Conservation (phyloP, 2,113 vertebrate genomes). For the Lucifuga dentata region DNA sequence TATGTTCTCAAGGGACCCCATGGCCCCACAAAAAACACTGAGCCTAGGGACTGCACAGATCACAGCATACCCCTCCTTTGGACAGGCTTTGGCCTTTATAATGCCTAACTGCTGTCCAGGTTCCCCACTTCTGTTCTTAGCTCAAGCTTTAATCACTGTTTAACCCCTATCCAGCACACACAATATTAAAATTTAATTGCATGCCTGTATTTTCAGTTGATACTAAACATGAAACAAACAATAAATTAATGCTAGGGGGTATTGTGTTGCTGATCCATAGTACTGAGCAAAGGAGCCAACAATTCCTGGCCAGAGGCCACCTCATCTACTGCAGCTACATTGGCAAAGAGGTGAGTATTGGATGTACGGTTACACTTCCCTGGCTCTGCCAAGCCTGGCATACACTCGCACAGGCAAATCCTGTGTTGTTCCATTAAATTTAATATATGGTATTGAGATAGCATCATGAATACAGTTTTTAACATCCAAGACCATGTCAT, state of each 20-base stretch:
- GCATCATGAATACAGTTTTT: slow-evolving; percentile 40
- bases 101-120: too few relatives aligned
- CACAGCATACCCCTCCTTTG: background rate
- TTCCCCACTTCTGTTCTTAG: too few relatives aligned
- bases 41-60: slow-evolving; percentile 18
- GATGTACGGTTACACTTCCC: slow-evolving; percentile 51
- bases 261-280: slow-evolving; percentile 48
- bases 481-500: slow-evolving; percentile 40
- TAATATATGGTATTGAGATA: slow-evolving; percentile 27
- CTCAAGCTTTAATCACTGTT: background rate
- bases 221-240: slow-evolving; percentile 1
- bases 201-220: background rate
- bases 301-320: slow-evolving; percentile 31
- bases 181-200: background rate
- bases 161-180: background rate
- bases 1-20: slow-evolving; percentile 56
- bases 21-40: slow-evolving; percentile 26
- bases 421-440: slow-evolving; percentile 19
- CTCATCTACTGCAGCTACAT: slow-evolving; percentile 32
- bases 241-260: slow-evolving; percentile 28
- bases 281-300: slow-evolving; percentile 46
- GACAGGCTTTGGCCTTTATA: slow-evolving; percentile 16
- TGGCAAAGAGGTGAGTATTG: slow-evolving; percentile 49
- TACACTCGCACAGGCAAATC: too few relatives aligned
- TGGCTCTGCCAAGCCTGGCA: slow-evolving; percentile 54